Conservation (phyloP, 2,113 vertebrate species). For the Alethe castanea region DNA sequence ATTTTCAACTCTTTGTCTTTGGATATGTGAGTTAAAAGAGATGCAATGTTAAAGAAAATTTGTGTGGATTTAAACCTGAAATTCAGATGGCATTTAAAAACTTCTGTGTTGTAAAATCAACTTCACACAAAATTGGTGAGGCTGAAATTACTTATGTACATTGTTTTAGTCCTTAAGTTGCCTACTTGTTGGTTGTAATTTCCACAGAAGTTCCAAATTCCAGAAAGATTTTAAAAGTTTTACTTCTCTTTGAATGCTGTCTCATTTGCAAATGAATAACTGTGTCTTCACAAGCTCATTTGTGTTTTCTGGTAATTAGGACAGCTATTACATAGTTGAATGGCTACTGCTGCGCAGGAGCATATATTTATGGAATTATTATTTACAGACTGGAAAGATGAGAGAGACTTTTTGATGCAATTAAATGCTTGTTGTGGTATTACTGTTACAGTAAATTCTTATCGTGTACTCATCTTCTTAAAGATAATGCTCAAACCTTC, state of each 20-base stretch:
- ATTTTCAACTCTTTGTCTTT: background rate
- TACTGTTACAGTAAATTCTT: background rate
- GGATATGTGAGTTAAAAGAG: background rate
- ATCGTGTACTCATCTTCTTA: background rate
- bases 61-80: background rate
- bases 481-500: background rate
- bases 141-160: background rate
- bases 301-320: conserved; percentile 39
- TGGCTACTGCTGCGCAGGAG: background rate
- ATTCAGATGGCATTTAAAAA: background rate
- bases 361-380: background rate
- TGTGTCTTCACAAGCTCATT: conserved; percentile 23
- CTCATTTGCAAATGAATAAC: conserved; percentile 32
- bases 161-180: background rate
- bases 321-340: conserved; percentile 31
- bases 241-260: background rate
- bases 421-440: background rate
- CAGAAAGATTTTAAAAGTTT: conserved; percentile 12
- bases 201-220: background rate
- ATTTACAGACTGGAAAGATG: background rate
- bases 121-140: background rate
- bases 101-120: background rate
- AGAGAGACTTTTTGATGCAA: background rate
- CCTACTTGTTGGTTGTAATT: background rate
- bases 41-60: background rate